Evolutionary conservation across 2,797 vertebrate species (phyloP).

Genomic region (Chiroxiphia lanceolata): DNA sequence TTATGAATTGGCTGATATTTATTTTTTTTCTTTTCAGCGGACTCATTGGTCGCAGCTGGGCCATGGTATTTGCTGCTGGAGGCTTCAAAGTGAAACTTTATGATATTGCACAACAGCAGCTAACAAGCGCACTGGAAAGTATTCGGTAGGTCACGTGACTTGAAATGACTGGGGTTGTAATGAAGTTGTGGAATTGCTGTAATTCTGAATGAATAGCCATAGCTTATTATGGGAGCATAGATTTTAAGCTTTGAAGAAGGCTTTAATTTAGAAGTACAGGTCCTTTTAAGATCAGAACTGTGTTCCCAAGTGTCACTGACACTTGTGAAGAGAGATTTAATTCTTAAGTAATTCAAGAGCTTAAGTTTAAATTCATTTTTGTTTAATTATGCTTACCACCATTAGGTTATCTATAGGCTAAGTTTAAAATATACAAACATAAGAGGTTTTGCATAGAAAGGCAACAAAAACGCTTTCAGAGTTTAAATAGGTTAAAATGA

Average conservation of each 20-base stretch:
- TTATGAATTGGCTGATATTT: background rate
- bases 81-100: constrained; percentile 90
- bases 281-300: background rate
- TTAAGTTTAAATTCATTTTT: background rate
- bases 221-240: background rate
- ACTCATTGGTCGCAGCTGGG: constrained; percentile 94
- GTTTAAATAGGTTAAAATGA: background rate
- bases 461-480: background rate
- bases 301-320: background rate
- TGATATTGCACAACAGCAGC: constrained; percentile 87
- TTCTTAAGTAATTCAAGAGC: background rate
- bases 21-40: constrained; percentile 76
- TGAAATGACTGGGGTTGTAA: background rate
- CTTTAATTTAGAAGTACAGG: background rate
- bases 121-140: constrained; percentile 80
- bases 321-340: background rate
- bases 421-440: background rate
- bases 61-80: constrained; percentile 91
- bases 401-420: background rate
- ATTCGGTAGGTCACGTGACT: constrained; percentile 79
- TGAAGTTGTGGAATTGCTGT: background rate
- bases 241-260: background rate
- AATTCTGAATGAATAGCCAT: background rate
- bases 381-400: background rate
- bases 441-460: background rate